Conservation (phyloP, 2,888 invertebrate genomes). For the Pollenia angustigena region DNA sequence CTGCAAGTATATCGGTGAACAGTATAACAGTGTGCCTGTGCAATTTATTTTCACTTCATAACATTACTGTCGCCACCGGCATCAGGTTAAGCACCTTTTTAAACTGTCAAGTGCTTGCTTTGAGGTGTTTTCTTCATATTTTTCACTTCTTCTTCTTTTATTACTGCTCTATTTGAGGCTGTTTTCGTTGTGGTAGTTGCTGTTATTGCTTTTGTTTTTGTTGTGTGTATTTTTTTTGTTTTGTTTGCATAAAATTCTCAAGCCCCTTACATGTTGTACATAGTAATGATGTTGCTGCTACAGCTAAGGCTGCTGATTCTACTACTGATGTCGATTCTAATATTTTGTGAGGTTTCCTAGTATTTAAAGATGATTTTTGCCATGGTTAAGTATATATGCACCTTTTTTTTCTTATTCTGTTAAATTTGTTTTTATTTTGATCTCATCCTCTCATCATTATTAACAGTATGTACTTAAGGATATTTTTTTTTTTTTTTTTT, state of each 20-base stretch:
- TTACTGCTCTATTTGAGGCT: conserved; percentile 43
- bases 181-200: conserved; percentile 32
- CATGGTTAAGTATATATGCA: conserved; percentile 8
- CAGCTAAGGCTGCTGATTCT: neutral
- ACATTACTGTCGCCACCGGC: conserved; percentile 78
- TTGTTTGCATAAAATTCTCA: conserved; percentile 32
- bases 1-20: no score
- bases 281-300: conserved; percentile 18
- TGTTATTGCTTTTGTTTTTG: conserved; percentile 22
- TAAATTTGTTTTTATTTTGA: conserved; percentile 12
- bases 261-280: conserved; percentile 17
- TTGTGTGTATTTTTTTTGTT: conserved; percentile 25
- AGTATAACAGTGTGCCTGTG: conserved; percentile 14
- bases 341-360: conserved; percentile 23
- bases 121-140: conserved; percentile 59
- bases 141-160: neutral
- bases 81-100: conserved; percentile 82
- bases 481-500: neutral
- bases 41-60: conserved; percentile 70
- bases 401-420: conserved; percentile 5
- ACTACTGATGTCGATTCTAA: conserved; percentile 19
- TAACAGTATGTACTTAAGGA: conserved; percentile 12
- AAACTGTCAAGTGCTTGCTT: conserved; percentile 81
- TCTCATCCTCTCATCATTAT: conserved; percentile 16
- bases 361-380: conserved; percentile 29